These are phyloP conservation scores for Aricia agestis DNA, from an alignment of 1,140 invertebrate genomes.

Conservation along the genomic window DNA sequence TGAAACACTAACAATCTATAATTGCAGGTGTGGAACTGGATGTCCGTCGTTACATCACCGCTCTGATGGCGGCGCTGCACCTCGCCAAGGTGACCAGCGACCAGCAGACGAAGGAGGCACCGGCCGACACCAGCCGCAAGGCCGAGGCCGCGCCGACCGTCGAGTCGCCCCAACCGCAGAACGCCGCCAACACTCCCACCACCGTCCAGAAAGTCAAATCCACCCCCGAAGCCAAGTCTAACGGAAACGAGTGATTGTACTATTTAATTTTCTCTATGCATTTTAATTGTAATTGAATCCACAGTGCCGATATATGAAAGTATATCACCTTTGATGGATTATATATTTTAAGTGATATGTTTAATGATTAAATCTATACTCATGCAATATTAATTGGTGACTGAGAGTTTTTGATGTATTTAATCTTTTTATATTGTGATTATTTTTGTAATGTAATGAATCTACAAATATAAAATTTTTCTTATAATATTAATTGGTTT, in stretches of 20 bases:
- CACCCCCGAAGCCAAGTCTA: conserved; percentile 59
- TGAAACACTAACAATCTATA: conserved; percentile 6
- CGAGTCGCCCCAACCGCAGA: conserved; percentile 13
- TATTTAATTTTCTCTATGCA: conserved; percentile 21
- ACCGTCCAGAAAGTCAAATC: conserved; percentile 69
- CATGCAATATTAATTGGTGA: conserved; percentile 20
- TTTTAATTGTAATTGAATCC: conserved; percentile 25
- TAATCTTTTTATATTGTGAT: conserved; percentile 17
- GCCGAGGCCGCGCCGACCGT: conserved; percentile 31
- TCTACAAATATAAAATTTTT: conserved; percentile 12
- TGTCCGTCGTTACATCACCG: conserved; percentile 79
- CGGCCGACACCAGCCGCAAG: conserved; percentile 36
- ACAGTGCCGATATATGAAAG: conserved; percentile 29
- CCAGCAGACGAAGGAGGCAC: conserved; percentile 67
- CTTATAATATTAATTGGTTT: conserved; percentile 13
- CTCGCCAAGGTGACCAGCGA: conserved; percentile 80
- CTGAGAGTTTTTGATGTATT: conserved; percentile 31
- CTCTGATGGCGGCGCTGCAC: conserved; percentile 79
- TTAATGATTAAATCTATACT: conserved; percentile 21
- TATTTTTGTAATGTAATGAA: conserved; percentile 11
- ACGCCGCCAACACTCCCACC: conserved; percentile 68
- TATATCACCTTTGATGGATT: conserved; percentile 33
- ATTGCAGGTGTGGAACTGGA: conserved; percentile 66
- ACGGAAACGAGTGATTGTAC: conserved; percentile 33
- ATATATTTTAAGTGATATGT: conserved; percentile 22